These are phyloP conservation scores for Rhagologus leucostigma DNA, from an alignment of 2,113 vertebrate species.

Conservation along the genomic window DNA sequence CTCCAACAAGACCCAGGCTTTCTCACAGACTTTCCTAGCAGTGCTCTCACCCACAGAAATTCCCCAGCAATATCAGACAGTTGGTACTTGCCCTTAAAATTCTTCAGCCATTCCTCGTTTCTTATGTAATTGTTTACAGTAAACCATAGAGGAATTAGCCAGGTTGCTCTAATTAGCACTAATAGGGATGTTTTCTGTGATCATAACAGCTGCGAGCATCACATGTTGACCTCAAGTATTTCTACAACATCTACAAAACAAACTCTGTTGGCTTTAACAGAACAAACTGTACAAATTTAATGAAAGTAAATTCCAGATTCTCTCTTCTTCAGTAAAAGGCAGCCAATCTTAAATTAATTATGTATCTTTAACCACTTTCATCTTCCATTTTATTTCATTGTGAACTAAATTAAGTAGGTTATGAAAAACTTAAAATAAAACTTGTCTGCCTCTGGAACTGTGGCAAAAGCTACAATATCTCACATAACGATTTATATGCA, in stretches of 20 bases:
- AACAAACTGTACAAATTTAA: not conserved
- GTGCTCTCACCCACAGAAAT: not conserved
- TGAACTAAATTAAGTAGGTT: not conserved
- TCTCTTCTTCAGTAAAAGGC: not conserved
- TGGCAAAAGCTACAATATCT: not conserved
- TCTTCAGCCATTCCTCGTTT: not conserved
- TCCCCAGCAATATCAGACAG: not conserved
- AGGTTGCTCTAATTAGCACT: conserved; percentile 16
- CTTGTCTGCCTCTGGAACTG: not conserved
- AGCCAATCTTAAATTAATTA: not conserved
- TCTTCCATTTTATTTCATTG: not conserved
- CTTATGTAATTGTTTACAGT: conserved; percentile 23
- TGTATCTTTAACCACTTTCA: not conserved
- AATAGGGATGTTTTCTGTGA: not conserved
- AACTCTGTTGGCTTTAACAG: not conserved
- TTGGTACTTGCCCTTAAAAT: not conserved
- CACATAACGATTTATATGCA: not conserved
- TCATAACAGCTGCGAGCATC: not conserved
- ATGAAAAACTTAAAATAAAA: not conserved
- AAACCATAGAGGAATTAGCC: not conserved
- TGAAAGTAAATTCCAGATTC: not conserved
- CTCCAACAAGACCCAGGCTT: not conserved
- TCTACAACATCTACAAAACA: not conserved
- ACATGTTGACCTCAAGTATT: conserved; percentile 4
- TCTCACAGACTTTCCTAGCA: not conserved